Percentiles rank a stretch among this genome's conserved stretches.
These are phyloP conservation scores for Antheraea pernyi DNA, from an alignment of 1,140 invertebrate species.

Conservation along the genomic window DNA sequence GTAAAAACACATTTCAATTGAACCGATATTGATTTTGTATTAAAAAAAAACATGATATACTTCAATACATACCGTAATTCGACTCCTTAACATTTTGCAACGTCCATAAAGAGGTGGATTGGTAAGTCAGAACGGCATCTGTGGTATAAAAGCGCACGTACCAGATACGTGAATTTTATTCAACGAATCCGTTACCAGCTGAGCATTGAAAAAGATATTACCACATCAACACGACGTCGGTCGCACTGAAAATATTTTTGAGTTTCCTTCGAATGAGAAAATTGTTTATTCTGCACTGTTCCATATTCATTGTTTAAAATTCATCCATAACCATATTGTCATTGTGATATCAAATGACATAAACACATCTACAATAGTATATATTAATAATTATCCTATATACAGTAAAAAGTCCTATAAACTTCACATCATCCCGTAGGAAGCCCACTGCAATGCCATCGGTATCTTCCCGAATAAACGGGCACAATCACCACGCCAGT, in stretches of 20 bases:
- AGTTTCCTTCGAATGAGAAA: constrained; percentile 14
- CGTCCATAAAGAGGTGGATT: too few relatives aligned
- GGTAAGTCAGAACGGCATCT: not conserved
- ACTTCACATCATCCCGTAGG: too few relatives aligned
- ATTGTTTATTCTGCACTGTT: not conserved
- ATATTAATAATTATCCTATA: too few relatives aligned
- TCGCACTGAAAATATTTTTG: constrained; percentile 24
- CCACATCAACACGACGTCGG: constrained; percentile 16
- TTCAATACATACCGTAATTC: not conserved
- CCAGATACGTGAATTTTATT: constrained; percentile 41
- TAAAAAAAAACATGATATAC: not conserved
- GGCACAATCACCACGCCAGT: too few relatives aligned
- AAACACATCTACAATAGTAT: too few relatives aligned
- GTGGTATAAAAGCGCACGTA: constrained; percentile 31
- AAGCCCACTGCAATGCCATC: too few relatives aligned
- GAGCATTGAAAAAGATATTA: constrained; percentile 40
- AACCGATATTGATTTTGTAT: too few relatives aligned
- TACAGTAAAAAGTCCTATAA: too few relatives aligned
- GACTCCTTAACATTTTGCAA: not conserved
- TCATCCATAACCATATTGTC: not conserved
- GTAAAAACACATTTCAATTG: too few relatives aligned
- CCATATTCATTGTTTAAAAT: not conserved
- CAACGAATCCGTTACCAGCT: constrained; percentile 36
- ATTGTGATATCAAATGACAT: too few relatives aligned
- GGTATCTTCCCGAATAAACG: too few relatives aligned